These are phyloP conservation scores for Sabatieria punctata DNA, from an alignment of 2,888 invertebrate genomes.

Conservation along the genomic window DNA sequence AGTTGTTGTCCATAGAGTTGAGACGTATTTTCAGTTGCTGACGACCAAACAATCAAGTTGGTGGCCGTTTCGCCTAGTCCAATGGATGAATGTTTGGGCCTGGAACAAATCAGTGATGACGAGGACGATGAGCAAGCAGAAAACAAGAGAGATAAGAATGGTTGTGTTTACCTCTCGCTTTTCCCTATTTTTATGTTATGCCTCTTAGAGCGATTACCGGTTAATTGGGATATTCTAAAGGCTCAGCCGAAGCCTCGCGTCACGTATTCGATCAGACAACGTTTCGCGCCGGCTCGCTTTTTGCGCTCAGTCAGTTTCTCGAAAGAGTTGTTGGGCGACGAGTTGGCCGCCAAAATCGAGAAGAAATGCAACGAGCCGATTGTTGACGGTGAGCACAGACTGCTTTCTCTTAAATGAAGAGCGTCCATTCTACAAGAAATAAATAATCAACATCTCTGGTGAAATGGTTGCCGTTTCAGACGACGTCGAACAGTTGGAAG, in stretches of 20 bases:
- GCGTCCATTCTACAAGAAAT: too few relatives aligned
- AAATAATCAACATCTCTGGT: too few relatives aligned
- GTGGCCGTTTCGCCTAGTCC: too few relatives aligned
- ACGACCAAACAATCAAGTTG: too few relatives aligned
- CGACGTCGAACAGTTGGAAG: not conserved
- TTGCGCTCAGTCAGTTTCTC: not conserved
- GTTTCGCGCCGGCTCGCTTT: not conserved
- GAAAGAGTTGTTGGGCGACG: not conserved
- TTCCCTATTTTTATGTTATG: too few relatives aligned
- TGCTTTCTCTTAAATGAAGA: too few relatives aligned
- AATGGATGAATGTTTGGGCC: too few relatives aligned
- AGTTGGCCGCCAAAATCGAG: not conserved
- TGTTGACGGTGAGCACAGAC: not conserved
- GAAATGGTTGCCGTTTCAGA: not conserved
- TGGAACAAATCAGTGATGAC: not conserved
- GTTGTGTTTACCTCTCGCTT: too few relatives aligned
- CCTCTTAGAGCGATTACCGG: too few relatives aligned
- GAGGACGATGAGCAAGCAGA: not conserved
- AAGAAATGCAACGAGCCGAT: not conserved
- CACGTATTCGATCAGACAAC: not conserved
- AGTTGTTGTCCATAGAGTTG: too few relatives aligned
- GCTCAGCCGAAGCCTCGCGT: not conserved
- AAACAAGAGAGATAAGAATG: not conserved
- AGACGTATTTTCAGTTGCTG: too few relatives aligned
- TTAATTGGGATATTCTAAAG: not conserved